phyloP scores from a whole-genome alignment of 2,797 vertebrate species.

The Pteropus rufus region DNA sequence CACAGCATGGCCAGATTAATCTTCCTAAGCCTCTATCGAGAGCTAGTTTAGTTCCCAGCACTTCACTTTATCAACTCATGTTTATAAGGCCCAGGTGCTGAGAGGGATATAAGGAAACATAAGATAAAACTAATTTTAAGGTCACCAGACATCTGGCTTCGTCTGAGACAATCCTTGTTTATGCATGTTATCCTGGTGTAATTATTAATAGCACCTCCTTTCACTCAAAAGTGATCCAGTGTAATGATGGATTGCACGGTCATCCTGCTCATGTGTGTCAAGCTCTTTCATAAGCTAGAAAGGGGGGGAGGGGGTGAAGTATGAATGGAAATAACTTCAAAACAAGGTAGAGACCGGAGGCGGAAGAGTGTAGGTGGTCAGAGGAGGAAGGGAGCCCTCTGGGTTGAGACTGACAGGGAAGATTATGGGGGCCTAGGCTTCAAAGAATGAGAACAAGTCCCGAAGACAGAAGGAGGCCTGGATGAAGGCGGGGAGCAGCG shows the following conservation, averaged over 20 bases:
- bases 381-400: not conserved
- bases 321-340: not conserved
- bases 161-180: not conserved
- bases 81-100: not conserved
- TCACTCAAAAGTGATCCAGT: not conserved
- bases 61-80: not conserved
- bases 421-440: not conserved
- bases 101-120: not conserved
- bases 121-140: not conserved
- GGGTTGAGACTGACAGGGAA: not conserved
- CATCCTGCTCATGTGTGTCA: not conserved
- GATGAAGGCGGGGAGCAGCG: accelerated
- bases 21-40: not conserved
- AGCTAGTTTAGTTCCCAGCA: not conserved
- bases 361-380: not conserved
- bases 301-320: not conserved
- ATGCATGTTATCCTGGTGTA: not conserved
- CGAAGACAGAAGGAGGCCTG: not conserved
- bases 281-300: not conserved
- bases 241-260: not conserved
- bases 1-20: slow-evolving; percentile 18
- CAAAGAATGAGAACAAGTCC: not conserved
- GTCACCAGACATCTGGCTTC: not conserved
- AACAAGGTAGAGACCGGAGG: not conserved
- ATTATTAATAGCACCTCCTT: not conserved